A percentile compares a stretch with the other conserved stretches of the same genome.
Conservation (phyloP, 2,888 invertebrate species). For the Megalurothrips usitatus region DNA sequence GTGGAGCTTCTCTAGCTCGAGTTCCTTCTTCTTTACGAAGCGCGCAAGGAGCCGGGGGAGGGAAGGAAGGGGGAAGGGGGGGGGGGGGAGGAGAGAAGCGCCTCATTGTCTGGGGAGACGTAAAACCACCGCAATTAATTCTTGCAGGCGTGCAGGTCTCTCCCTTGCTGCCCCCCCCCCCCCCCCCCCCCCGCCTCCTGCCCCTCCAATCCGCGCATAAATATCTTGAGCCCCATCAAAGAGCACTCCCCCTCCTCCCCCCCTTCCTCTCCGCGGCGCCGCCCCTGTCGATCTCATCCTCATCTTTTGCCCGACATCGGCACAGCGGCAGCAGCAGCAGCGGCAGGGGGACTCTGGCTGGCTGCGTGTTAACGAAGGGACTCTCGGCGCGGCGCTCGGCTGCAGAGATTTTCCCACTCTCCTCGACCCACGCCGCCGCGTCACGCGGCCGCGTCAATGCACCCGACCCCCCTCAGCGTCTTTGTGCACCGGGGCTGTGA, state of each 20-base stretch:
- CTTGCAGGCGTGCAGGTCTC: conserved; percentile 16
- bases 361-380: no score
- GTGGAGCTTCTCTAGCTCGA: neutral
- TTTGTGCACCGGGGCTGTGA: neutral
- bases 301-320: no score
- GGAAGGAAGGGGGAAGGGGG: neutral
- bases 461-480: neutral
- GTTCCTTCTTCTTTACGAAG: neutral
- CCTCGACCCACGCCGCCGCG: neutral
- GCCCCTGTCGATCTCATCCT: no score
- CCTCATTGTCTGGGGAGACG: conserved; percentile 19
- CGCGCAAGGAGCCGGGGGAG: neutral
- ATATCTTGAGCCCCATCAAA: conserved; percentile 6
- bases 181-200: neutral
- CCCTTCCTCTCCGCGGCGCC: neutral
- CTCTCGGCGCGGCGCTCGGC: no score
- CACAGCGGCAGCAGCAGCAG: no score
- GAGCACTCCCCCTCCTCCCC: neutral
- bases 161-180: neutral
- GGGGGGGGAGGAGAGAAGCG: neutral
- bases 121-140: conserved; percentile 25
- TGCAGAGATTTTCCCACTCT: neutral
- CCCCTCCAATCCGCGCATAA: neutral
- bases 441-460: neutral
- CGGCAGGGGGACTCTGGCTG: no score